These are phyloP conservation scores for Chymomyza procnemis DNA, from an alignment of 2,888 invertebrate genomes.

Conservation along the genomic window DNA sequence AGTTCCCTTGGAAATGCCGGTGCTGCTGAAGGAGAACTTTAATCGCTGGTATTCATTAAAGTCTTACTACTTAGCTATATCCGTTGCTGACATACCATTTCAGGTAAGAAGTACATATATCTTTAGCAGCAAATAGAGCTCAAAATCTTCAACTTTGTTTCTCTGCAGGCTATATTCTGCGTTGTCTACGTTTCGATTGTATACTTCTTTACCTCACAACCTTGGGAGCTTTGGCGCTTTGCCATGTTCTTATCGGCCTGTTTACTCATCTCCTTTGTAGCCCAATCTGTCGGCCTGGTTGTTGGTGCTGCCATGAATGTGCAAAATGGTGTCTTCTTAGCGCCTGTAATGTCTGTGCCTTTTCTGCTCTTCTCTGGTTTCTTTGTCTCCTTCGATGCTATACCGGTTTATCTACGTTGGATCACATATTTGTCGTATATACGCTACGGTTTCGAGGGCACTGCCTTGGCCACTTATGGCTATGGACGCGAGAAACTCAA, in stretches of 20 bases:
- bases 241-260: constrained; percentile 93
- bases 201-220: constrained; percentile 96
- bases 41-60: constrained; percentile 98
- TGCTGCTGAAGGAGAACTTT: constrained; percentile 95
- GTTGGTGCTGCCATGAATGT: constrained; percentile 98
- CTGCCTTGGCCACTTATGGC: constrained; percentile 93
- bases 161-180: constrained; percentile 92
- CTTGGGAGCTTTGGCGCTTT: constrained; percentile 89
- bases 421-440: constrained; percentile 97
- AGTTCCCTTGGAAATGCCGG: constrained; percentile 98
- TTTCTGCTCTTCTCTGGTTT: constrained; percentile 97
- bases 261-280: constrained; percentile 94
- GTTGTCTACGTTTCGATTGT: constrained; percentile 94
- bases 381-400: constrained; percentile 97
- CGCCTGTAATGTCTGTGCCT: constrained; percentile 97
- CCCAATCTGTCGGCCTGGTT: constrained; percentile 95
- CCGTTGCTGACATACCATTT: constrained; percentile 97
- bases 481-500: constrained; percentile 88
- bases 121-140: neutral
- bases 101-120: constrained; percentile 83
- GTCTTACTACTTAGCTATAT: constrained; percentile 96
- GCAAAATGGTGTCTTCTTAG: constrained; percentile 97
- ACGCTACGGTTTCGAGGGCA: constrained; percentile 96
- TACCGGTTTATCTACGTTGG: constrained; percentile 96
- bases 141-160: constrained; percentile 15